Evolutionary conservation across 92 coral and sea anemone genomes (phyloP).

Genomic region (Ricordea florida): DNA sequence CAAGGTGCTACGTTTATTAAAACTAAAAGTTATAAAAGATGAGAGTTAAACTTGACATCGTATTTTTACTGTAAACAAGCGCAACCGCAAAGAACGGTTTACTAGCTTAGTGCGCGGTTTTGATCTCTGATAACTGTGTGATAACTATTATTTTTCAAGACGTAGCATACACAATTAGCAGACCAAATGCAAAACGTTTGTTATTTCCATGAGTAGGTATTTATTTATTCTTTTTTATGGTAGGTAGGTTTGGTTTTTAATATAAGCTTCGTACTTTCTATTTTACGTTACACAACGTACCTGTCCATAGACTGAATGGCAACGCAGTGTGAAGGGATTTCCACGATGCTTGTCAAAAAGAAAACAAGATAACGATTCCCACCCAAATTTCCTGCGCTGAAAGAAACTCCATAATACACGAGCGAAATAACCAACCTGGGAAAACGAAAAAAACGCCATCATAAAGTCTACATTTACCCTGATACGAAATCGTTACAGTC

Average conservation of each 20-base stretch:
- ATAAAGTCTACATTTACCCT: neutral
- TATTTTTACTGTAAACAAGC: too few relatives aligned
- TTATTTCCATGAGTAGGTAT: too few relatives aligned
- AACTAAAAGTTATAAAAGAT: neutral
- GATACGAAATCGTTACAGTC: too few relatives aligned
- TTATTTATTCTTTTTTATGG: neutral
- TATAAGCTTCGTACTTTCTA: neutral
- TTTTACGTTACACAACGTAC: neutral
- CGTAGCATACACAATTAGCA: too few relatives aligned
- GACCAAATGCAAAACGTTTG: too few relatives aligned
- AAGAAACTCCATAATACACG: slow-evolving; percentile 55
- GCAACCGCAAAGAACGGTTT: too few relatives aligned
- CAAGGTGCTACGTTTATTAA: too few relatives aligned
- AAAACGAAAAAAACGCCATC: neutral
- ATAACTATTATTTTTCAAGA: too few relatives aligned
- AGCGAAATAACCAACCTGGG: slow-evolving; percentile 41
- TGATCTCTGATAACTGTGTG: too few relatives aligned
- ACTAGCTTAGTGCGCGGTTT: too few relatives aligned
- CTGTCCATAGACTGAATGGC: slow-evolving; percentile 14
- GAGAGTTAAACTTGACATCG: neutral
- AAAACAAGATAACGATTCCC: slow-evolving; percentile 64
- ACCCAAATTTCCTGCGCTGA: slow-evolving; percentile 54
- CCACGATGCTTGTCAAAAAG: slow-evolving; percentile 51
- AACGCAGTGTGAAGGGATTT: slow-evolving; percentile 50
- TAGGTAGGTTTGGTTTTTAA: neutral